These are phyloP conservation scores for Aotus griseimembra DNA, from an alignment of 2,797 vertebrate genomes.

Conservation along the genomic window DNA sequence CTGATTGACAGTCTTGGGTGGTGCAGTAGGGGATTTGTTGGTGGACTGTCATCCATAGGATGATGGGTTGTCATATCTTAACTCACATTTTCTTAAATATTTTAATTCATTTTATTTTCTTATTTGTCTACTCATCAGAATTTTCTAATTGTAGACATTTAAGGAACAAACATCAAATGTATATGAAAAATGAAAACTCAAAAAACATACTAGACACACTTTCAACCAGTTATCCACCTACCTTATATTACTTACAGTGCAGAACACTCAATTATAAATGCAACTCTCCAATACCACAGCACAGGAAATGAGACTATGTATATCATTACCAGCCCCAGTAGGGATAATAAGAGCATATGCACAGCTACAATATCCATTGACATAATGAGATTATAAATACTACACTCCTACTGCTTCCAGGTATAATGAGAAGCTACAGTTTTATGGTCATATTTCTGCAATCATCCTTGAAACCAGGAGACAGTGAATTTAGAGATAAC, in stretches of 20 bases:
- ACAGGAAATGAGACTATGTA: conserved; percentile 61
- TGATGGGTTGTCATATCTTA: background rate
- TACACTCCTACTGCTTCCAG: conserved; percentile 66
- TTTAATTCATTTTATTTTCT: conserved; percentile 19
- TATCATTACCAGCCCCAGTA: conserved; percentile 64
- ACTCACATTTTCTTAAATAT: background rate
- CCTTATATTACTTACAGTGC: conserved; percentile 53
- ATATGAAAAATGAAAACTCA: conserved; percentile 17
- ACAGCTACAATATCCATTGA: conserved; percentile 61
- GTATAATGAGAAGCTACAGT: conserved; percentile 65
- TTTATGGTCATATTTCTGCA: conserved; percentile 60
- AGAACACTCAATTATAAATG: conserved; percentile 62
- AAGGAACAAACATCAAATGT: conserved; percentile 16
- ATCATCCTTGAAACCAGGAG: conserved; percentile 62
- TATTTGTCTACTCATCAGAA: background rate
- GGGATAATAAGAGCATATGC: conserved; percentile 73
- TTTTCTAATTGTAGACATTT: conserved; percentile 31
- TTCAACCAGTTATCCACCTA: conserved; percentile 42
- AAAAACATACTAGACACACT: background rate
- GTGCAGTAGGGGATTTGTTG: accelerated
- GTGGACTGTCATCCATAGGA: background rate
- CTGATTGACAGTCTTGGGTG: background rate
- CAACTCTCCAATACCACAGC: conserved; percentile 45
- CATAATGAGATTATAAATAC: conserved; percentile 79
- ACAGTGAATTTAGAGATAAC: conserved; percentile 57